Evolutionary conservation across 2,797 vertebrate species (phyloP).

Genomic region (Merluccius polli): DNA sequence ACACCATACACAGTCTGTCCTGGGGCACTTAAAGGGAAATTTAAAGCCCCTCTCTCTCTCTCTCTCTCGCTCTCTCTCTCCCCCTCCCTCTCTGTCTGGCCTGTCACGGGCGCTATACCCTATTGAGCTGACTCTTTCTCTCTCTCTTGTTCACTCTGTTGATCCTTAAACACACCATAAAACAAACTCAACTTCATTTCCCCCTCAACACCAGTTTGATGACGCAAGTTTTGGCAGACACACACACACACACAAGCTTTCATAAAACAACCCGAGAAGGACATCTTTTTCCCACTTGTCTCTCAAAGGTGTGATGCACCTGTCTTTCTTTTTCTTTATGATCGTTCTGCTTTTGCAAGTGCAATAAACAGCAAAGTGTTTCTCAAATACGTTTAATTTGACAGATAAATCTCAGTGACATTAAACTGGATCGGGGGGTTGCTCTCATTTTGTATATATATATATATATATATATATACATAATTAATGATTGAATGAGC

Average conservation of each 20-base stretch:
- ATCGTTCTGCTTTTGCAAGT: no score
- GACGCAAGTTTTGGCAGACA: background rate
- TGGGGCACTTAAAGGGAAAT: conserved; percentile 62
- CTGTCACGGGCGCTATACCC: background rate
- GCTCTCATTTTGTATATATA: no score
- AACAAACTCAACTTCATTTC: background rate
- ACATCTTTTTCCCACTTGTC: background rate
- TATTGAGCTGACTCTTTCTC: background rate
- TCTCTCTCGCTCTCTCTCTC: conserved; percentile 10
- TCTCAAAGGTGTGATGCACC: background rate
- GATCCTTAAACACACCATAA: background rate
- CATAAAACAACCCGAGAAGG: background rate
- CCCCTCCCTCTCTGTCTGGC: background rate
- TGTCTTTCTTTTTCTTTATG: background rate
- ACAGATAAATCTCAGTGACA: background rate
- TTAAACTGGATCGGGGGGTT: background rate
- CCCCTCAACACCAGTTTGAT: background rate
- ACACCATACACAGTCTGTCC: conserved; percentile 61
- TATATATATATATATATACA: background rate
- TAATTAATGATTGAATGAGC: background rate
- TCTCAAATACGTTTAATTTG: no score
- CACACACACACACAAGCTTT: background rate
- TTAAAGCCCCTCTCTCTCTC: conserved; percentile 51
- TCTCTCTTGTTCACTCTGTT: background rate
- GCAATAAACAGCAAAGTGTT: no score